A percentile compares a stretch with the other conserved stretches of the same genome.
These are phyloP conservation scores for Imbricaverruca yamaguchii DNA, from an alignment of 2,888 invertebrate species.

Conservation along the genomic window DNA sequence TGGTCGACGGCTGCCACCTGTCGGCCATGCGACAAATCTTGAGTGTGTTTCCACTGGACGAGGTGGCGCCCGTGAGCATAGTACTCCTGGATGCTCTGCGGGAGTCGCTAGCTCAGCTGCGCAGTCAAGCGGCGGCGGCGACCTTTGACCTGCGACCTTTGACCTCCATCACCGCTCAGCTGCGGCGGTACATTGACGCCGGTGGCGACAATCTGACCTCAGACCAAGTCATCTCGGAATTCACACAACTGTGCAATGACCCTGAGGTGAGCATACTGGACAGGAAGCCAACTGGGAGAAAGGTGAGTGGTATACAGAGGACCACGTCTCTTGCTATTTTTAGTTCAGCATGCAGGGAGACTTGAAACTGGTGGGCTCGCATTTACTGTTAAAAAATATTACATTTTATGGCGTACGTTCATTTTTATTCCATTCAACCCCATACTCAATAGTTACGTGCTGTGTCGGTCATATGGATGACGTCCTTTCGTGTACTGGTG, in stretches of 20 bases:
- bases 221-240: neutral
- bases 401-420: no score
- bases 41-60: slow-evolving; percentile 13
- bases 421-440: no score
- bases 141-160: neutral
- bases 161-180: neutral
- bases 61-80: neutral
- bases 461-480: no score
- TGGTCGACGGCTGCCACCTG: neutral
- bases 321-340: no score
- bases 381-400: no score
- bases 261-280: neutral
- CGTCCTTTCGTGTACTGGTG: no score
- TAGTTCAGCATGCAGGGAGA: neutral
- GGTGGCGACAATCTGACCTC: neutral
- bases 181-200: neutral
- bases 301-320: no score
- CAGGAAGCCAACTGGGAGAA: no score
- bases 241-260: neutral
- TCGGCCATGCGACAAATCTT: neutral
- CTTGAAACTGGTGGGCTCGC: no score
- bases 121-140: neutral
- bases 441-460: no score
- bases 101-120: neutral
- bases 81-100: neutral